Evolutionary conservation across 2,797 vertebrate genomes (phyloP), one percentile per base, ranked within the genome.

Genomic region (Mormyrops attenuatus): DNA sequence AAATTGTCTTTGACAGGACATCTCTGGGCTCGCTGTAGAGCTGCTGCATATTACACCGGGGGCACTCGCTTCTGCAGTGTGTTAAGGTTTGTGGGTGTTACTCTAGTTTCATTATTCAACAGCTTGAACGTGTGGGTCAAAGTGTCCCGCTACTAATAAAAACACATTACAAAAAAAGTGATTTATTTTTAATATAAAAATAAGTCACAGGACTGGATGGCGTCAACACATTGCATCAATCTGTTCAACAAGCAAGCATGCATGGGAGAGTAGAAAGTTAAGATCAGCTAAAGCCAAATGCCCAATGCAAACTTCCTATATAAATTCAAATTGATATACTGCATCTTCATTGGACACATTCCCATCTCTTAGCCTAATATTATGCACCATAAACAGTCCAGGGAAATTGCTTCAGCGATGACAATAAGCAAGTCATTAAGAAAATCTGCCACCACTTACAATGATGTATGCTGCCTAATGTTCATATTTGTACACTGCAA

Each of bases 351-450:
- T 82, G 77, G 77, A n/a, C 20, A 47, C 20, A 20, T 82, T 82
- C 77, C 41, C 20, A 47, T 47, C 7, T 41, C 8, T 3, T 17
- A 47, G 41, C 73, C 2, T 38, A 80, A 47, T 41, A 80, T 80
- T 80, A 80, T 80, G 41, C 77, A 44, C 41, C 38, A 44, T 47
- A 82, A 82, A 47, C 41, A 47, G 77, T 82, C 41, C 17, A 77
- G 69, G 69, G 69, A 77, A 77, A 77, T 20, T 77, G 69, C 69
- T 41, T 77, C 20, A 47, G 77, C 20, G 20, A 47, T 22, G 34
- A 77, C 34, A 77, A 77, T 77, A 77, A 82, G 41, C 77, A 82
- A 82, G 41, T 47, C 77, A 82, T 82, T 82, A 82, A 57, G 55
- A 38, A 63, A 63, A 88, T 26, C 41, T 34, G 20, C 8, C 30